Conservation (phyloP, 2,113 vertebrate species). For the Rhinopithecus roxellana region DNA sequence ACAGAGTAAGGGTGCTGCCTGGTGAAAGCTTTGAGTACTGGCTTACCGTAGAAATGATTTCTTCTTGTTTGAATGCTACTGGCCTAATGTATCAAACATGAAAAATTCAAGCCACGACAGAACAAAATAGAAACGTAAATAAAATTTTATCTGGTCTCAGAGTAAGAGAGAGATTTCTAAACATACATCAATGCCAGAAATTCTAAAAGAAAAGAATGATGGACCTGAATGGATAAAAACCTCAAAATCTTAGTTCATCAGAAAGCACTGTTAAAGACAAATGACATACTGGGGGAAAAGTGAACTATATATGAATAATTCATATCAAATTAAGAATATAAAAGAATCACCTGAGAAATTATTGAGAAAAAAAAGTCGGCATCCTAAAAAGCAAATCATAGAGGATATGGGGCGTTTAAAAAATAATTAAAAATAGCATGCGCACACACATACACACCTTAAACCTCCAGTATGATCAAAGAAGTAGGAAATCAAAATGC, state of each 20-base stretch:
- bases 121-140: conserved; percentile 49
- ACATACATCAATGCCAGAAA: conserved; percentile 58
- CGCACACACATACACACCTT: background rate
- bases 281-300: background rate
- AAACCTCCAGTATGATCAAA: background rate
- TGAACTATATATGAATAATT: background rate
- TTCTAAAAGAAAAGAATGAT: background rate
- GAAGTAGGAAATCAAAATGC: background rate
- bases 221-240: background rate
- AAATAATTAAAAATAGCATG: background rate
- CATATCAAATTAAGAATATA: background rate
- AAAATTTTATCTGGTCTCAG: conserved; percentile 18
- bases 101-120: conserved; percentile 30
- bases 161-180: background rate
- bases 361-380: background rate
- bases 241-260: conserved; percentile 10
- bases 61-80: background rate
- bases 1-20: rapidly evolving
- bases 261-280: conserved; percentile 51
- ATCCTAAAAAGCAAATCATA: background rate
- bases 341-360: background rate
- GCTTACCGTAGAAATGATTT: background rate
- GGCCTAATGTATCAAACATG: conserved; percentile 20
- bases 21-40: background rate
- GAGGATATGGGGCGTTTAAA: background rate